These are phyloP conservation scores for Sisyra terminalis DNA, from an alignment of 2,888 invertebrate species.

Conservation along the genomic window DNA sequence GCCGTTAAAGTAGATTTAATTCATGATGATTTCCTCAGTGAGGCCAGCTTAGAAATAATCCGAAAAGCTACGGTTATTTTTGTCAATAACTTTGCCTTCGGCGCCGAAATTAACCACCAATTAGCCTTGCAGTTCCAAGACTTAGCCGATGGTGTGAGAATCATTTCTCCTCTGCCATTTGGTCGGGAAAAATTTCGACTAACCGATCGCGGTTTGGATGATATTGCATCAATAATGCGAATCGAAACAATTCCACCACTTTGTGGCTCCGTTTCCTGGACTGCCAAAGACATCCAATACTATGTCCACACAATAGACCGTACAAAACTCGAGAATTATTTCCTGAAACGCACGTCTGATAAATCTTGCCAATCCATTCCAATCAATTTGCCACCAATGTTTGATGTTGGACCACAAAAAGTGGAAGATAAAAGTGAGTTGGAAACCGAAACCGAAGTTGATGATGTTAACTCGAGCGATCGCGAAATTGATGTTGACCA, in stretches of 20 bases:
- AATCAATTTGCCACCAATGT: neutral
- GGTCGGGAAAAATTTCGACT: conserved; percentile 3
- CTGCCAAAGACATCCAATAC: neutral
- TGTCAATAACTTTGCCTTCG: conserved; percentile 1
- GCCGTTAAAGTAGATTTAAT: conserved; percentile 1
- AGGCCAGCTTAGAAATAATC: neutral
- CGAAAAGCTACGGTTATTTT: conserved; percentile 2
- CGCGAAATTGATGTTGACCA: neutral
- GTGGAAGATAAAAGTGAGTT: neutral
- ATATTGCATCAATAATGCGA: conserved; percentile 1
- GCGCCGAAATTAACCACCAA: conserved; percentile 1
- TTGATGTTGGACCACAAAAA: neutral
- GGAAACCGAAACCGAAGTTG: neutral
- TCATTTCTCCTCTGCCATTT: conserved; percentile 1
- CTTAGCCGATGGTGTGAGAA: neutral
- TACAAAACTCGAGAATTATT: neutral
- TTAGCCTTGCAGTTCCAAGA: neutral
- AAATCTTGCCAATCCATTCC: neutral
- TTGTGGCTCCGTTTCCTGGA: conserved; percentile 1
- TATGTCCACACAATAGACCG: conserved; percentile 1
- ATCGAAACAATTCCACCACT: conserved; percentile 2
- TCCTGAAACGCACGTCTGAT: neutral
- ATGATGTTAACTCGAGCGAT: neutral
- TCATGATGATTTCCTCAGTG: conserved; percentile 1
- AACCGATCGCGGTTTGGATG: neutral